Percentiles rank a stretch among this genome's conserved stretches.
These are phyloP conservation scores for Hyles lineata DNA, from an alignment of 2,888 invertebrate genomes.

Conservation along the genomic window DNA sequence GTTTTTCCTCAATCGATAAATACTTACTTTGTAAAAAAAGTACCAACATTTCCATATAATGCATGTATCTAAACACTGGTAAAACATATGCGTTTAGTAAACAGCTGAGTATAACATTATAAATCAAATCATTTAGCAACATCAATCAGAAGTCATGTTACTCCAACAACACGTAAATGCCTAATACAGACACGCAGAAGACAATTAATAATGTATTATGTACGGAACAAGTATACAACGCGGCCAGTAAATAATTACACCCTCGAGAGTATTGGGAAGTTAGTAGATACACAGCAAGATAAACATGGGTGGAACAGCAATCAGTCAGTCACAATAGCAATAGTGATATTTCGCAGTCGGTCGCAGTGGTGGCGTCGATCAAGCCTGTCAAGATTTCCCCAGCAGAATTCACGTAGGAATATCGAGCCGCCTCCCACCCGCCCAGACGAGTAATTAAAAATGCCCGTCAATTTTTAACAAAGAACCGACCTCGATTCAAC, in stretches of 20 bases:
- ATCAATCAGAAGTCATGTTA: no score
- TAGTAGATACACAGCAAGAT: neutral
- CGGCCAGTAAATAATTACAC: neutral
- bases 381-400: constrained; percentile 43
- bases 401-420: constrained; percentile 30
- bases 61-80: no score
- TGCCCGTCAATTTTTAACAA: constrained; percentile 65
- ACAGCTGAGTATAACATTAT: no score
- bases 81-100: no score
- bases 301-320: constrained; percentile 35
- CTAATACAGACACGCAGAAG: no score
- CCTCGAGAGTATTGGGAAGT: neutral
- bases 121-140: no score
- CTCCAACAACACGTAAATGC: no score
- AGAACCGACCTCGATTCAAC: constrained; percentile 42
- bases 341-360: constrained; percentile 41
- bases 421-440: constrained; percentile 21
- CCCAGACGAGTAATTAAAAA: constrained; percentile 70
- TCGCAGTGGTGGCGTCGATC: constrained; percentile 41
- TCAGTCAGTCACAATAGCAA: constrained; percentile 43
- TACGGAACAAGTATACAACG: no score
- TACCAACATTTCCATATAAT: no score
- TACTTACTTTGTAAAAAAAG: no score
- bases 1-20: no score
- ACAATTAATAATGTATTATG: no score